Evolutionary conservation across 2,113 vertebrate species (phyloP).

Genomic region (Aviceda subcristata): DNA sequence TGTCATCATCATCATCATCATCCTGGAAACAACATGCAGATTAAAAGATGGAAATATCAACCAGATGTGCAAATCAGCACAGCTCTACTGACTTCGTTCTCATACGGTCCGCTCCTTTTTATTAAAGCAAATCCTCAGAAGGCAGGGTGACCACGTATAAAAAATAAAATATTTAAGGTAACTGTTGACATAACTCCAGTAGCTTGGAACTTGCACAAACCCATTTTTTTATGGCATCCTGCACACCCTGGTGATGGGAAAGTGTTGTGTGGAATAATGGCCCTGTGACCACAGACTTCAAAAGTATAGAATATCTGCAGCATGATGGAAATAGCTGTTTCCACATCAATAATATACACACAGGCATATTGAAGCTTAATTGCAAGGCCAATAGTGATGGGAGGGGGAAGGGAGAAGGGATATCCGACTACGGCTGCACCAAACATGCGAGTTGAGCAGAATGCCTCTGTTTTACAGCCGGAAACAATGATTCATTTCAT

Average conservation of each 20-base stretch:
- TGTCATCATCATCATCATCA: not conserved
- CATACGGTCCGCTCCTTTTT: not conserved
- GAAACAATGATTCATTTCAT: conserved; percentile 54
- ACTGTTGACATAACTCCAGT: not conserved
- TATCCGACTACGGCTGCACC: not conserved
- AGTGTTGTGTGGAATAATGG: conserved; percentile 39
- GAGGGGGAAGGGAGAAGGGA: not conserved
- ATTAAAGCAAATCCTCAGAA: not conserved
- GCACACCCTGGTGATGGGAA: conserved; percentile 47
- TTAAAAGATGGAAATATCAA: conserved; percentile 8
- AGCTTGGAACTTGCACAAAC: conserved; percentile 20
- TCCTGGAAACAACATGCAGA: not conserved
- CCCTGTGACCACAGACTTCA: conserved; percentile 47
- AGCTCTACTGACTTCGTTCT: not conserved
- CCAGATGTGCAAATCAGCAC: not conserved
- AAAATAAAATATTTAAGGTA: not conserved
- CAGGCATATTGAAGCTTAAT: conserved; percentile 23
- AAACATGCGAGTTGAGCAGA: not conserved
- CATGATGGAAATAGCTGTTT: conserved; percentile 37
- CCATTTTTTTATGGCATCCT: conserved; percentile 39
- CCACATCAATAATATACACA: conserved; percentile 22
- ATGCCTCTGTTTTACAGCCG: conserved; percentile 10
- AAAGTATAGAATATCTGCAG: conserved; percentile 49
- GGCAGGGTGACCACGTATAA: not conserved
- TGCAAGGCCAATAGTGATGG: not conserved